Percentiles rank a stretch among this genome's conserved stretches.
These are phyloP conservation scores for Rotaria sp. DNA, from an alignment of 2,888 invertebrate species.

Conservation along the genomic window DNA sequence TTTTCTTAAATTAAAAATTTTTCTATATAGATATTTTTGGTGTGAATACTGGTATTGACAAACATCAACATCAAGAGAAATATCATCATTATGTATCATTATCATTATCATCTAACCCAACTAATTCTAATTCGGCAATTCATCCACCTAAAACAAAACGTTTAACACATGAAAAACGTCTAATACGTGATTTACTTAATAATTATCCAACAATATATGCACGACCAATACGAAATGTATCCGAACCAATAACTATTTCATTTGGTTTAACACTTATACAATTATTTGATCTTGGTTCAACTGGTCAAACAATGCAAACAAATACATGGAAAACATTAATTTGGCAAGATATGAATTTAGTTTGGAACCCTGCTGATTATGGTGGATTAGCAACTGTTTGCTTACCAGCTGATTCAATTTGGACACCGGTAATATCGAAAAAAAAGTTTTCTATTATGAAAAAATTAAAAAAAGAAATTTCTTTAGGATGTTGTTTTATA, in stretches of 20 bases:
- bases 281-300: conserved; percentile 29
- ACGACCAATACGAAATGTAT: conserved; percentile 26
- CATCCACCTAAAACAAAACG: conserved; percentile 1
- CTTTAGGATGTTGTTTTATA: conserved; percentile 30
- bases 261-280: conserved; percentile 23
- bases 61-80: background rate
- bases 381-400: conserved; percentile 48
- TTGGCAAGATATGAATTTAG: conserved; percentile 50
- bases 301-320: conserved; percentile 8
- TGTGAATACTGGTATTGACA: background rate
- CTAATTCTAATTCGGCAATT: background rate
- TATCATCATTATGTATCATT: background rate
- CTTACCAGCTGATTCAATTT: conserved; percentile 49
- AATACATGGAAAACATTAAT: background rate
- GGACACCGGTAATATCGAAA: conserved; percentile 49
- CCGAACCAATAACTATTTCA: background rate
- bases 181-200: conserved; percentile 26
- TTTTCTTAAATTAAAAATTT: too few species aligned
- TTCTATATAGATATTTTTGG: background rate
- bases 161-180: conserved; percentile 29
- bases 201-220: conserved; percentile 31
- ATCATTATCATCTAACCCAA: background rate
- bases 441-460: background rate
- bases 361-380: conserved; percentile 49
- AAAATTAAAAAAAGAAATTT: background rate